Evolutionary conservation across 1,140 invertebrate species (phyloP).

Genomic region (Diorhabda sublineata): DNA sequence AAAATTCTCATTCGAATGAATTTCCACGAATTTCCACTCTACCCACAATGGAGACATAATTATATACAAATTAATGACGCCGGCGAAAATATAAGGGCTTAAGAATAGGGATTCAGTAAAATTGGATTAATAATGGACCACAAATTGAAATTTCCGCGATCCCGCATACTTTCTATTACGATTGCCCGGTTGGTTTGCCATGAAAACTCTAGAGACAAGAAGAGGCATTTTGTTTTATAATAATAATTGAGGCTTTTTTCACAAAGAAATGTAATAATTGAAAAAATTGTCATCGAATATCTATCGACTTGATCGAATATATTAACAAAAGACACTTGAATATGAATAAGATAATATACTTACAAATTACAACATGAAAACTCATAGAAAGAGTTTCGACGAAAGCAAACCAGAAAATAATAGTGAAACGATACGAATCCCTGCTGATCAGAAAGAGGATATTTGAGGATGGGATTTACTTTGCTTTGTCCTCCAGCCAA

Average conservation of each 20-base stretch:
- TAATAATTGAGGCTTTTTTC: not conserved
- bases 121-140: conserved; percentile 15
- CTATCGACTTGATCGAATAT: too few species aligned
- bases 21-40: conserved; percentile 13
- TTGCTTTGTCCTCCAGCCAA: too few species aligned
- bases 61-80: conserved; percentile 20
- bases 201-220: conserved; percentile 5
- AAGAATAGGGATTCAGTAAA: conserved; percentile 10
- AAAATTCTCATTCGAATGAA: conserved; percentile 7
- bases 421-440: too few species aligned
- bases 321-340: too few species aligned
- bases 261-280: not conserved
- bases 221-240: conserved; percentile 3
- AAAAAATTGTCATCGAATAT: not conserved
- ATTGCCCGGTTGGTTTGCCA: conserved; percentile 10
- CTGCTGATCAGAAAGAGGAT: too few species aligned
- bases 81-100: conserved; percentile 10
- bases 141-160: conserved; percentile 13
- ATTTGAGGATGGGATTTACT: too few species aligned
- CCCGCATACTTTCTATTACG: conserved; percentile 13
- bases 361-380: too few species aligned
- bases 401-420: too few species aligned
- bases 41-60: conserved; percentile 17
- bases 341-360: too few species aligned
- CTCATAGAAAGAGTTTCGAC: too few species aligned